These are phyloP conservation scores for Falco rusticolus DNA, from an alignment of 2,797 vertebrate species.

Conservation along the genomic window DNA sequence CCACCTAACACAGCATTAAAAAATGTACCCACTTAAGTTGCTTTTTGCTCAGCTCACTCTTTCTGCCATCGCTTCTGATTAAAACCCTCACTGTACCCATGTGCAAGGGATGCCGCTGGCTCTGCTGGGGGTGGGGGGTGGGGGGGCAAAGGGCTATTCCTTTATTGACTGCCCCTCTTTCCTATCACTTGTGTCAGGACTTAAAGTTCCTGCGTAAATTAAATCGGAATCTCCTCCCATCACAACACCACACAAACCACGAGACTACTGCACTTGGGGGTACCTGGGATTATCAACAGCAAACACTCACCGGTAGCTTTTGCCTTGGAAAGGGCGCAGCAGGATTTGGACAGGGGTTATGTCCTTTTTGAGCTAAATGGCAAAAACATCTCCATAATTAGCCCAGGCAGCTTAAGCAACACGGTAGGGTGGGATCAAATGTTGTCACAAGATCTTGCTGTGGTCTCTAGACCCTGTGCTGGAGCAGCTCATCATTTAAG, in stretches of 20 bases:
- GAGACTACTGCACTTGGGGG: neutral
- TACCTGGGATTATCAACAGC: neutral
- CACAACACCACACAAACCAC: neutral
- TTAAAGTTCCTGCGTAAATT: neutral
- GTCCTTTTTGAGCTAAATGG: neutral
- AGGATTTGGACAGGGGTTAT: neutral
- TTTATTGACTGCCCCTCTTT: neutral
- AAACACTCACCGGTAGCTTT: neutral
- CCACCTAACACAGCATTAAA: neutral
- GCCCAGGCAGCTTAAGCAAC: neutral
- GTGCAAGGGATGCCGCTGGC: rapidly evolving
- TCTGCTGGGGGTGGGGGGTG: too few species aligned
- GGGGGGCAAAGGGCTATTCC: neutral
- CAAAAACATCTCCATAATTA: neutral
- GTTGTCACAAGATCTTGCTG: rapidly evolving
- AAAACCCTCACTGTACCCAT: neutral
- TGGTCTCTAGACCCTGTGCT: neutral
- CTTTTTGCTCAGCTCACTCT: neutral
- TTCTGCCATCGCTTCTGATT: neutral
- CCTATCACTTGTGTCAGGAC: neutral
- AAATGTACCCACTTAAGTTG: neutral
- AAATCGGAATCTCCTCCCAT: rapidly evolving
- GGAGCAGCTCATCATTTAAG: neutral
- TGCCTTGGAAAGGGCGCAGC: neutral
- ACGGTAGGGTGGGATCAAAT: rapidly evolving